These are phyloP conservation scores for Meganola albula DNA, from an alignment of 2,888 invertebrate species.

Conservation along the genomic window DNA sequence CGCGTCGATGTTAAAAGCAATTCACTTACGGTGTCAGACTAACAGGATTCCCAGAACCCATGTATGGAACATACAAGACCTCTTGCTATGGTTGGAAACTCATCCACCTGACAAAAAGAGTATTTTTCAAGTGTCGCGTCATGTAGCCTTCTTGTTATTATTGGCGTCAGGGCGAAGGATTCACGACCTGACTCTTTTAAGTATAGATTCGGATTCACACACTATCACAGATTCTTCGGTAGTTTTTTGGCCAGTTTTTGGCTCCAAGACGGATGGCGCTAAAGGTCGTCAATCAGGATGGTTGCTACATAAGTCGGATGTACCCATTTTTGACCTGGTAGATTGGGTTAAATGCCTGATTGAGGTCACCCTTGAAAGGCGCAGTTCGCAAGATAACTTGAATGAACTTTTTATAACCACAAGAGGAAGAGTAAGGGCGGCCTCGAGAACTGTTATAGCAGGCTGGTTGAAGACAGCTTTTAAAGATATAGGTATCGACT, in stretches of 20 bases:
- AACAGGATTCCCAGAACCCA: slow-evolving; percentile 1
- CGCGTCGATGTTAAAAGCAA: slow-evolving; percentile 1
- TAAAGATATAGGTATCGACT: slow-evolving; percentile 4
- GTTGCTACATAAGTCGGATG: neutral
- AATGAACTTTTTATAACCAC: slow-evolving; percentile 2
- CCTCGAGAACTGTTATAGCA: slow-evolving; percentile 4
- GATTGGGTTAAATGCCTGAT: slow-evolving; percentile 2
- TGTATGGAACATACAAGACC: slow-evolving; percentile 10
- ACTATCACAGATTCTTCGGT: slow-evolving; percentile 1
- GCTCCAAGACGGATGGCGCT: slow-evolving; percentile 4
- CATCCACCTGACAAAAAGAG: slow-evolving; percentile 4
- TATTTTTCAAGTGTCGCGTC: slow-evolving; percentile 7
- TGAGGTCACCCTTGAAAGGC: neutral
- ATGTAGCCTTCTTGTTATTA: slow-evolving; percentile 2
- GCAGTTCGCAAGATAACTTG: neutral
- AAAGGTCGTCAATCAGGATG: slow-evolving; percentile 5
- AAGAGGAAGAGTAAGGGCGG: slow-evolving; percentile 3
- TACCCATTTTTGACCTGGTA: neutral
- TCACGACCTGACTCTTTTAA: slow-evolving; percentile 5
- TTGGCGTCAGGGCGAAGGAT: slow-evolving; percentile 5
- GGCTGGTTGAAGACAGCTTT: slow-evolving; percentile 2
- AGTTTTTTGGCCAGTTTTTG: slow-evolving; percentile 7
- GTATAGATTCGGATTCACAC: neutral
- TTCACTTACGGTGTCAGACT: neutral
- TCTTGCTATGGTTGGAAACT: slow-evolving; percentile 4